Percentiles rank a stretch among this genome's conserved stretches.
Evolutionary conservation across 2,113 vertebrate genomes (phyloP).

Genomic region (Pterophyllum scalare): DNA sequence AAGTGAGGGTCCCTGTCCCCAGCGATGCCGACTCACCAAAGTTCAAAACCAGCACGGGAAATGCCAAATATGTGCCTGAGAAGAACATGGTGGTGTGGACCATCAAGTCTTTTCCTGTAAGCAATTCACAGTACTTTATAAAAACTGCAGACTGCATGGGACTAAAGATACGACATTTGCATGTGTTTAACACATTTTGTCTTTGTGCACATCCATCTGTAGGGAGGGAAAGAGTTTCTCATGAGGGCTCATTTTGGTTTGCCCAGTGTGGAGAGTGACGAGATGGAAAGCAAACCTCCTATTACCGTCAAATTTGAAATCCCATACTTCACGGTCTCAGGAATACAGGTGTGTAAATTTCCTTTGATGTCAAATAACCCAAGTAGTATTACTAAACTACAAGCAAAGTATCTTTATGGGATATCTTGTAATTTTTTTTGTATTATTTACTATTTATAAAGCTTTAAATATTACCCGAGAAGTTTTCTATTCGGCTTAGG

Average conservation of each 20-base stretch:
- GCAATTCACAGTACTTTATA: conserved; percentile 36
- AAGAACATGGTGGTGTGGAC: conserved; percentile 92
- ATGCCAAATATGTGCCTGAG: conserved; percentile 91
- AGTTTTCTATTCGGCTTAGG: background rate
- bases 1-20: conserved; percentile 91
- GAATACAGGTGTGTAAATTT: conserved; percentile 87
- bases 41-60: conserved; percentile 92
- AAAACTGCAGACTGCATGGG: background rate
- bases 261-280: conserved; percentile 91
- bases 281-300: conserved; percentile 89
- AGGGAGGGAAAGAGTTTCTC: conserved; percentile 95
- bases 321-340: conserved; percentile 95
- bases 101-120: conserved; percentile 95
- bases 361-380: background rate
- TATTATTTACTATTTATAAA: background rate
- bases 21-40: conserved; percentile 94
- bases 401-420: background rate
- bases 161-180: background rate
- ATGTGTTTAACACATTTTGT: background rate
- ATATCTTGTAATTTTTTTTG: background rate
- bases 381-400: background rate
- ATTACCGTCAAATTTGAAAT: conserved; percentile 95
- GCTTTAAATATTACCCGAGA: background rate
- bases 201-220: background rate
- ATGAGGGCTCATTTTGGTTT: conserved; percentile 95